Conservation (phyloP, 2,797 vertebrate genomes). For the Leuciscus waleckii region DNA sequence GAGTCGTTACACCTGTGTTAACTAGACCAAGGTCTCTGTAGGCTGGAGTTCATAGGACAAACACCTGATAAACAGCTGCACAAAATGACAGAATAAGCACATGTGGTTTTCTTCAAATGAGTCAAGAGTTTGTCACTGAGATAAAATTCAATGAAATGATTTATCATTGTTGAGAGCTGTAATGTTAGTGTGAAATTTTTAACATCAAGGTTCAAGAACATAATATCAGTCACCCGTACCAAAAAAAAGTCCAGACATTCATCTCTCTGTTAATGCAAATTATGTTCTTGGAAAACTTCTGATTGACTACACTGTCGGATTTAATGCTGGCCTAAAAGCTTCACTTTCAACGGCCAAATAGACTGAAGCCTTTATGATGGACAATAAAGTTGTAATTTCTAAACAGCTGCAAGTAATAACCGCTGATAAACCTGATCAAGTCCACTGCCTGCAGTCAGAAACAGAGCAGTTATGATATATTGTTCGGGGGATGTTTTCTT, state of each 20-base stretch:
- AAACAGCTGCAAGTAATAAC: neutral
- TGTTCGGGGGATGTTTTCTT: too few relatives aligned
- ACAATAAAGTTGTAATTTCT: constrained; percentile 18
- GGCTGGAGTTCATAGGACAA: constrained; percentile 67
- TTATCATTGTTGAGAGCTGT: neutral
- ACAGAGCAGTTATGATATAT: neutral
- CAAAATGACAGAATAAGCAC: neutral
- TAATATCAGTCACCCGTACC: neutral
- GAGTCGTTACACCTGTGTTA: constrained; percentile 68
- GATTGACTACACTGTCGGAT: neutral
- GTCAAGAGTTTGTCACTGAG: neutral
- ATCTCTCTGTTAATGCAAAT: neutral
- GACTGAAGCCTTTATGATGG: neutral
- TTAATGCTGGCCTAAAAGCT: neutral
- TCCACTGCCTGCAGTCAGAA: constrained; percentile 18
- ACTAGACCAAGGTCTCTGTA: constrained; percentile 61
- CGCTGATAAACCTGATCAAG: neutral
- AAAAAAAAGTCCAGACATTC: neutral
- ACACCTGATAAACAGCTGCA: neutral
- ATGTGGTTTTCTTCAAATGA: neutral
- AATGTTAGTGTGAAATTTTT: neutral
- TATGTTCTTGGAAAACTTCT: neutral
- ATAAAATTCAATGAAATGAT: neutral
- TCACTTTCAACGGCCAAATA: neutral
- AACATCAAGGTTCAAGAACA: neutral